A percentile compares a stretch with the other conserved stretches of the same genome.
These are phyloP conservation scores for Chloroclysta siterata DNA, from an alignment of 2,888 invertebrate genomes.

Conservation along the genomic window DNA sequence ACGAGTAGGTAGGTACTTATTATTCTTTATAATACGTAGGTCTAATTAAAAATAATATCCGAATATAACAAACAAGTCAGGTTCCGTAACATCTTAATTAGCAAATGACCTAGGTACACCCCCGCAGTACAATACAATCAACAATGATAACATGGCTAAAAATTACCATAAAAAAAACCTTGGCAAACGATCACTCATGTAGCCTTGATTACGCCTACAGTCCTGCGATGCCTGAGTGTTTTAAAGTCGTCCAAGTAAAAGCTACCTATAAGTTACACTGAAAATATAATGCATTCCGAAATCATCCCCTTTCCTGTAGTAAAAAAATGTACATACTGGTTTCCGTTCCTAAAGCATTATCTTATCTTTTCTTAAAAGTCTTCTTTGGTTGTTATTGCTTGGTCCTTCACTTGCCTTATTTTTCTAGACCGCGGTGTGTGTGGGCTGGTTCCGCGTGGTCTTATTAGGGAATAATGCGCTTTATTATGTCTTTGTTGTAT, in stretches of 20 bases:
- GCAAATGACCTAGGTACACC: constrained; percentile 41
- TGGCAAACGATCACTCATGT: constrained; percentile 55
- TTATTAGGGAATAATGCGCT: constrained; percentile 32
- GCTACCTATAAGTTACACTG: no score
- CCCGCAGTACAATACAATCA: constrained; percentile 38
- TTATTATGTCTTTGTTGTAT: constrained; percentile 32
- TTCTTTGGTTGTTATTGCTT: no score
- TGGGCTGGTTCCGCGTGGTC: constrained; percentile 42
- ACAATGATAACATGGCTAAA: constrained; percentile 48
- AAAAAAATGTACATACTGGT: no score
- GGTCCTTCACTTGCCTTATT: constrained; percentile 33
- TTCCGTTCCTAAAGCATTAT: no score
- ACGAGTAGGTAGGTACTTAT: no score
- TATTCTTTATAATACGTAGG: no score
- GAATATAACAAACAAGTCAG: constrained; percentile 13
- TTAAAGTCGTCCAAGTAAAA: no score
- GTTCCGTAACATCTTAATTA: constrained; percentile 33
- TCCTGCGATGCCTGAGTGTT: constrained; percentile 49
- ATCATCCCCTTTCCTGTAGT: no score
- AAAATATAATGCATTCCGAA: background rate
- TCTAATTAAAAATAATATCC: background rate
- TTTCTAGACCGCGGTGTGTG: constrained; percentile 22
- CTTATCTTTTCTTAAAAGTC: no score
- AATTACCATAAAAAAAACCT: constrained; percentile 53
- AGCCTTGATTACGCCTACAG: constrained; percentile 55